Evolutionary conservation across 2,113 vertebrate species (phyloP).

Genomic region (Elephantulus edwardii): DNA sequence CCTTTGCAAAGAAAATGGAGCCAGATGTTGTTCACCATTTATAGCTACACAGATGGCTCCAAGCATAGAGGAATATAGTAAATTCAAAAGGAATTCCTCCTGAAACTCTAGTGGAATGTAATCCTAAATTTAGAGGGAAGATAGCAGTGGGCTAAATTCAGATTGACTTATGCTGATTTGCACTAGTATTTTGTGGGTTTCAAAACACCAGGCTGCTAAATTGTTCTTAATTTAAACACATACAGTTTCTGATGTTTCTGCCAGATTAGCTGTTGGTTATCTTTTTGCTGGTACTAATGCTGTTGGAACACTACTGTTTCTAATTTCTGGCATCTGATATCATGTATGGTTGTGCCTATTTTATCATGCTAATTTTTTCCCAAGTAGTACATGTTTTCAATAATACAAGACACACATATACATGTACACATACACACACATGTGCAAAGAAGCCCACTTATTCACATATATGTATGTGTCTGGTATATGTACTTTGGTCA

Average conservation of each 20-base stretch:
- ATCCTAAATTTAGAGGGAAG: conserved; percentile 82
- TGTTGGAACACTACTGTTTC: conserved; percentile 72
- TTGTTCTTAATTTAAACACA: conserved; percentile 77
- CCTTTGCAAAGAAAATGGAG: conserved; percentile 77
- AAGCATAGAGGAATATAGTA: conserved; percentile 79
- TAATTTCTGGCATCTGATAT: conserved; percentile 68
- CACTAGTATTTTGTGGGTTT: conserved; percentile 77
- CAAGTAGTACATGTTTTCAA: conserved; percentile 69
- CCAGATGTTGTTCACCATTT: conserved; percentile 85
- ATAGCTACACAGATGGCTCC: conserved; percentile 83
- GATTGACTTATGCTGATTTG: conserved; percentile 80
- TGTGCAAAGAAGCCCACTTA: too few relatives aligned
- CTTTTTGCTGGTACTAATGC: conserved; percentile 74
- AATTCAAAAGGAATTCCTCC: conserved; percentile 83
- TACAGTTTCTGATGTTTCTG: conserved; percentile 71
- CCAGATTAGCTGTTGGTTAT: conserved; percentile 67
- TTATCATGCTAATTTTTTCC: conserved; percentile 77
- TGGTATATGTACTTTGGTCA: conserved; percentile 29
- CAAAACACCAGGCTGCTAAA: conserved; percentile 77
- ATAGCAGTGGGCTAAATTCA: conserved; percentile 76
- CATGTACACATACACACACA: neutral
- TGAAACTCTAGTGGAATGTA: conserved; percentile 81
- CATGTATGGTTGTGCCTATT: conserved; percentile 51
- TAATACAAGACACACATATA: conserved; percentile 46
- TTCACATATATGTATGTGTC: neutral